Base-by-base conservation (phyloP, 2,797 vertebrate genomes). In the Coendou prehensilis region DNA sequence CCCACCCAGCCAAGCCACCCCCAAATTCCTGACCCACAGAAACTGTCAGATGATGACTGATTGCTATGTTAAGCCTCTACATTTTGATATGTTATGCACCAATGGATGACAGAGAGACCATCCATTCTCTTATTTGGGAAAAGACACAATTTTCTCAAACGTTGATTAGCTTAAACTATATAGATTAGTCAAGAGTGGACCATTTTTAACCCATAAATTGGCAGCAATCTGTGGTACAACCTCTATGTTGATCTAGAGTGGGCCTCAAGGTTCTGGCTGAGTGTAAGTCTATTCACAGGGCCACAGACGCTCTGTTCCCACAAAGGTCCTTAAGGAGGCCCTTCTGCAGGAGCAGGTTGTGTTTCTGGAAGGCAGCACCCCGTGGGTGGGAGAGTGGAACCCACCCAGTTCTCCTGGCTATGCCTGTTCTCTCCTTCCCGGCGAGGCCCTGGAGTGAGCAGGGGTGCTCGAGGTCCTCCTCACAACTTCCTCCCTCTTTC, bases 401-500 rank as follows among this genome's bases (percentile, higher is more conserved):
- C 11, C 33, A 4, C 23, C 37, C 28, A 28, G 33, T 5, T 87
- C 73, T 26, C 52, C 52, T 9, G 4, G 23, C 18, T 63, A 23
- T 6, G 33, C 30, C 23, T 1, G 15, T 18, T 37, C 33, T 10
- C 61, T 56, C 50, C 94, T 63, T 80, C 28, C 47, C 64, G 22
- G 26, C 61, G 0, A 11, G 22, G 18, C 30, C 73, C 61, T 23
- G 9, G 47, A 71, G 30, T 67, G 59, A 57, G 33, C 56, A 13
- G 13, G 13, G 67, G 52, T 9, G 41, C 6, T n/a, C 13, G 37
- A 73, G 17, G 5, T 20, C 64, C 54, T 63, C 23, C 30, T n/a
- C n/a, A 2, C 13, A 23, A 26, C 14, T 69, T 85, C 87, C 96
- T 73, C 57, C n/a, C 87, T 97, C 97, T 63, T 59, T 87, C 98